phyloP scores from a whole-genome alignment of 2,888 invertebrate genomes.

The Steromphala cineraria region DNA sequence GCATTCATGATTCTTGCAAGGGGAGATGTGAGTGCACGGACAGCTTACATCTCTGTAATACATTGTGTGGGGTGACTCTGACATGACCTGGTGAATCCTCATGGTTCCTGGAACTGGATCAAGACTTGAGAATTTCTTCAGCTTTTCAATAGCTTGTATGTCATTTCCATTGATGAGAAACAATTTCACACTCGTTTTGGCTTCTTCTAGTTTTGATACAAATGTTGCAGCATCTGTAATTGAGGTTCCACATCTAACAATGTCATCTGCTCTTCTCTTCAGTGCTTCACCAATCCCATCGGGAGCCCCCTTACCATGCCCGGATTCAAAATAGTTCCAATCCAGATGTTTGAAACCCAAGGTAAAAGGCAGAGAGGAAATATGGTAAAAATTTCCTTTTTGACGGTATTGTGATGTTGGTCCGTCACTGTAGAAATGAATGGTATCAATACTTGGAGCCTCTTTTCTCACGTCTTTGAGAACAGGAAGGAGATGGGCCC shows the following conservation, averaged over 20 bases:
- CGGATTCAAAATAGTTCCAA: slow-evolving; percentile 70
- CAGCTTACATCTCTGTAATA: slow-evolving; percentile 41
- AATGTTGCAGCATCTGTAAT: slow-evolving; percentile 28
- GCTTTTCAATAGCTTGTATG: neutral
- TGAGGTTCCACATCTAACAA: slow-evolving; percentile 27
- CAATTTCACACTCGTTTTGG: slow-evolving; percentile 20
- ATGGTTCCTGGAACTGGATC: slow-evolving; percentile 32
- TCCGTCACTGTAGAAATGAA: slow-evolving; percentile 52
- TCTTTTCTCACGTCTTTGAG: slow-evolving; percentile 27
- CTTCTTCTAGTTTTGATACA: neutral
- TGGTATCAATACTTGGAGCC: slow-evolving; percentile 25
- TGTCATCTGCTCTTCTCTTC: slow-evolving; percentile 54
- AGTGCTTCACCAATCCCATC: slow-evolving; percentile 65
- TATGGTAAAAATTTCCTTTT: slow-evolving; percentile 47
- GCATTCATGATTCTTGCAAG: slow-evolving; percentile 21
- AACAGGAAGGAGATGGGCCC: slow-evolving; percentile 72
- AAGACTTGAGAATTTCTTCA: neutral
- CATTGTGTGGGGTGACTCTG: neutral
- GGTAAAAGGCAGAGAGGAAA: neutral
- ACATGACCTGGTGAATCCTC: slow-evolving; percentile 36
- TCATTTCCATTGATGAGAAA: neutral
- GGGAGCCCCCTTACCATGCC: slow-evolving; percentile 69
- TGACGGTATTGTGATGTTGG: slow-evolving; percentile 71
- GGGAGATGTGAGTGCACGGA: slow-evolving; percentile 19
- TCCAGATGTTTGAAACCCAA: slow-evolving; percentile 13